Conservation (phyloP, 2,797 vertebrate genomes). For the Microctenopoma stevenorrisi region DNA sequence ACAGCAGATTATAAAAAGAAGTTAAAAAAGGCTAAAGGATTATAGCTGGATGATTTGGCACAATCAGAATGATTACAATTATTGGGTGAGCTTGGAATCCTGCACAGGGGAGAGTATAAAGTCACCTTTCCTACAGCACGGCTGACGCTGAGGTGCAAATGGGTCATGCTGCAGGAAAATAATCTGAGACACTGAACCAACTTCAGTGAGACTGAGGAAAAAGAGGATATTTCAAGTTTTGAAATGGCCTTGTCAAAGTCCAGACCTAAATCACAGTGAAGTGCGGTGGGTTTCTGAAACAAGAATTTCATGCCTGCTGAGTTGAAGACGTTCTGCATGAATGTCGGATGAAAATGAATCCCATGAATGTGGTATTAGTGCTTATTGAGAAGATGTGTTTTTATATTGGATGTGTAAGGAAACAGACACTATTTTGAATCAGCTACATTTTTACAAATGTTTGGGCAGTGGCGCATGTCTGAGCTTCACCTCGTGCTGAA, state of each 20-base stretch:
- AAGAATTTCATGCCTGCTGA: constrained; percentile 60
- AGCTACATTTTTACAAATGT: constrained; percentile 19
- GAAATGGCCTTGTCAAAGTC: constrained; percentile 36
- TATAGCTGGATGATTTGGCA: constrained; percentile 10
- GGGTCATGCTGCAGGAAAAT: constrained; percentile 16
- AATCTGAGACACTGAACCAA: constrained; percentile 8
- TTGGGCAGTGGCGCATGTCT: constrained; percentile 21
- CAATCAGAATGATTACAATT: constrained; percentile 9
- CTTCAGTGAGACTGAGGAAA: constrained; percentile 1
- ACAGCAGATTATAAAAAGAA: background rate
- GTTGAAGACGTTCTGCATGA: constrained; percentile 35
- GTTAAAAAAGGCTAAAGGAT: constrained; percentile 4
- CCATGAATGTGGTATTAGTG: constrained; percentile 12
- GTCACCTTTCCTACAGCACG: constrained; percentile 8
- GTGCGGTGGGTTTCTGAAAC: constrained; percentile 36
- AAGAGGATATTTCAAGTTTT: constrained; percentile 44
- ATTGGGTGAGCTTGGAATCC: constrained; percentile 17
- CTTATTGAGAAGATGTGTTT: constrained; percentile 26
- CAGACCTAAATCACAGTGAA: constrained; percentile 32
- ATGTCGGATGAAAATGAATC: constrained; percentile 47
- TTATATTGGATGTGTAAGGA: constrained; percentile 27
- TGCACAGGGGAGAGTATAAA: constrained; percentile 8
- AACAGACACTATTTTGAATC: constrained; percentile 28
- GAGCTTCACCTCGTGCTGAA: constrained; percentile 16
- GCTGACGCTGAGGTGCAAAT: constrained; percentile 26